phyloP scores from a whole-genome alignment of 1,140 invertebrate genomes.

The Mamestra configurata region DNA sequence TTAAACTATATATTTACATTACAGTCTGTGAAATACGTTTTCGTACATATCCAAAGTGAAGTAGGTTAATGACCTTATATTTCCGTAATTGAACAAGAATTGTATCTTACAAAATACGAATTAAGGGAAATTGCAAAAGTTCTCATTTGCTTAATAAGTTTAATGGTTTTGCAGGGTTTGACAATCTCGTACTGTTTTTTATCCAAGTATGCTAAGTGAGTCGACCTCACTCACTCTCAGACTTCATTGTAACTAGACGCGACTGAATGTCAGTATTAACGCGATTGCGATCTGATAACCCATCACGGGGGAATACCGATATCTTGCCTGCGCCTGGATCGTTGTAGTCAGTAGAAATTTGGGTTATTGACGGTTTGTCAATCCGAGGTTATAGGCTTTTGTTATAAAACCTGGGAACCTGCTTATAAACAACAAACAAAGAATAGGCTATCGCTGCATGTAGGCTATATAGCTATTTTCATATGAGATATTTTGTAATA shows the following conservation, averaged over 20 bases:
- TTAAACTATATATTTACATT: conserved; percentile 16
- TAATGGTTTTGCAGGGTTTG: not conserved
- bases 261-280: not conserved
- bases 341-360: not conserved
- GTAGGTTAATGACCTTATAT: conserved; percentile 42
- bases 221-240: not conserved
- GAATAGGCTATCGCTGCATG: no score
- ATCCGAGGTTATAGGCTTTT: no score
- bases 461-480: no score
- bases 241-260: not conserved
- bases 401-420: no score
- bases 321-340: not conserved
- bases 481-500: no score
- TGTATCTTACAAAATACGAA: conserved; percentile 10
- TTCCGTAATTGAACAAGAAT: conserved; percentile 28
- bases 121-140: conserved; percentile 25
- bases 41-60: conserved; percentile 24
- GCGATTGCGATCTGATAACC: not conserved
- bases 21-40: conserved; percentile 1
- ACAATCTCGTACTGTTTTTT: not conserved
- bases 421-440: no score
- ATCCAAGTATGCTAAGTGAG: not conserved
- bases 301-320: conserved; percentile 20
- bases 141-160: not conserved
- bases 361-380: not conserved